Conservation (phyloP, 2,888 invertebrate species). For the Cephus runcator region DNA sequence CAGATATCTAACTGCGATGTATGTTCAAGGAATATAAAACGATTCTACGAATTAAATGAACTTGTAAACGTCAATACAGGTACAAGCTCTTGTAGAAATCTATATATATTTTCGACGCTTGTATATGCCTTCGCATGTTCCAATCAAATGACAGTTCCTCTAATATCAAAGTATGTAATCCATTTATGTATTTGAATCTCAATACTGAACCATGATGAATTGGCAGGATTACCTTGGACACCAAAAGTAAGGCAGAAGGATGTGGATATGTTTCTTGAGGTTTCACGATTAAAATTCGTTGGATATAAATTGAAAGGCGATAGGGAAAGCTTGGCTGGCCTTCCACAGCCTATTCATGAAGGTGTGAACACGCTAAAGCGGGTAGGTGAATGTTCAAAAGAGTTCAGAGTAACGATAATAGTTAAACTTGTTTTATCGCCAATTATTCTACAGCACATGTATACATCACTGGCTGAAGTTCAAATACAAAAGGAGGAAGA, state of each 20-base stretch:
- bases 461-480: slow-evolving; percentile 91
- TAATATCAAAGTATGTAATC: background rate
- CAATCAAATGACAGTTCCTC: background rate
- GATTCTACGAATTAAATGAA: background rate
- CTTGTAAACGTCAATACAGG: background rate
- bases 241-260: slow-evolving; percentile 96
- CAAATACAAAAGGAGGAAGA: slow-evolving; percentile 93
- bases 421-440: background rate
- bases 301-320: slow-evolving; percentile 92
- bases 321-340: slow-evolving; percentile 88
- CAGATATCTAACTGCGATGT: background rate
- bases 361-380: slow-evolving; percentile 89
- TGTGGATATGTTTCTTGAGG: slow-evolving; percentile 91
- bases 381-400: slow-evolving; percentile 58
- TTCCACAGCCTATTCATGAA: slow-evolving; percentile 97
- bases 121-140: background rate
- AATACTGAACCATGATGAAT: background rate
- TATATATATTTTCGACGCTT: background rate
- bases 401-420: background rate
- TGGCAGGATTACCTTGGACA: slow-evolving; percentile 88
- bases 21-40: background rate
- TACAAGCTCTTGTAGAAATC: background rate
- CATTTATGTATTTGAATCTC: background rate
- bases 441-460: slow-evolving; percentile 79
- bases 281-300: slow-evolving; percentile 93